Percentiles rank a stretch among this genome's conserved stretches.
Conservation (phyloP, 2,113 vertebrate genomes). For the Anser brachyrhynchus region DNA sequence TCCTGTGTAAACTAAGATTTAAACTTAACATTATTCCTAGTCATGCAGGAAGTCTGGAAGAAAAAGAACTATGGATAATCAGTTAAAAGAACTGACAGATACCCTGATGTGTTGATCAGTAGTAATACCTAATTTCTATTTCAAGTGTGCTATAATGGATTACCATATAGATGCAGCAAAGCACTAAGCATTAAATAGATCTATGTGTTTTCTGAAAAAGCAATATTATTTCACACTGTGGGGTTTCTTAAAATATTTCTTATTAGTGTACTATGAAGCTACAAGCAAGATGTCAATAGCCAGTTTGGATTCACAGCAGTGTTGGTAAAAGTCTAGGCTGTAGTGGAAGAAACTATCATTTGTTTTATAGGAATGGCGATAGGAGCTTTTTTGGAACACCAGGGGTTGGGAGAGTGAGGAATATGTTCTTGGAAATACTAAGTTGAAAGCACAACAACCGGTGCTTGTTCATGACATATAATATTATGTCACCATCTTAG, state of each 20-base stretch:
- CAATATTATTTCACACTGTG: slow-evolving; percentile 74
- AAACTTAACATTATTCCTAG: slow-evolving; percentile 82
- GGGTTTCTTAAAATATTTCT: slow-evolving; percentile 69
- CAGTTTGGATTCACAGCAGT: slow-evolving; percentile 52
- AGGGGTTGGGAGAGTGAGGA: not conserved
- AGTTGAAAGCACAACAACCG: not conserved
- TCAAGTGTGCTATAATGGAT: slow-evolving; percentile 89
- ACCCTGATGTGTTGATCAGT: slow-evolving; percentile 76
- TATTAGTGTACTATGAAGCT: slow-evolving; percentile 64
- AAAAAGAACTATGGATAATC: slow-evolving; percentile 88
- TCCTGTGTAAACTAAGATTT: slow-evolving; percentile 72
- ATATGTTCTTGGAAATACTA: not conserved
- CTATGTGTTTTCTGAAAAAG: slow-evolving; percentile 73
- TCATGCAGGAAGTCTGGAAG: slow-evolving; percentile 82
- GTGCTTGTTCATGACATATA: rapidly evolving
- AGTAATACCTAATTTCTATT: slow-evolving; percentile 94
- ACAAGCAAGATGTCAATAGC: slow-evolving; percentile 68
- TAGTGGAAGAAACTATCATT: not conserved
- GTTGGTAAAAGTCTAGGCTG: slow-evolving; percentile 9
- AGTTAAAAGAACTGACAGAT: slow-evolving; percentile 81
- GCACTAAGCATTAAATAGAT: slow-evolving; percentile 78
- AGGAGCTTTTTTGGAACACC: not conserved
- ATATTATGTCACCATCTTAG: rapidly evolving
- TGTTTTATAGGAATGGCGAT: not conserved
- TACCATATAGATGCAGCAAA: slow-evolving; percentile 82